A percentile compares a stretch with the other conserved stretches of the same genome.
Conservation (phyloP, 2,113 vertebrate species). For the Hemicordylus capensis region DNA sequence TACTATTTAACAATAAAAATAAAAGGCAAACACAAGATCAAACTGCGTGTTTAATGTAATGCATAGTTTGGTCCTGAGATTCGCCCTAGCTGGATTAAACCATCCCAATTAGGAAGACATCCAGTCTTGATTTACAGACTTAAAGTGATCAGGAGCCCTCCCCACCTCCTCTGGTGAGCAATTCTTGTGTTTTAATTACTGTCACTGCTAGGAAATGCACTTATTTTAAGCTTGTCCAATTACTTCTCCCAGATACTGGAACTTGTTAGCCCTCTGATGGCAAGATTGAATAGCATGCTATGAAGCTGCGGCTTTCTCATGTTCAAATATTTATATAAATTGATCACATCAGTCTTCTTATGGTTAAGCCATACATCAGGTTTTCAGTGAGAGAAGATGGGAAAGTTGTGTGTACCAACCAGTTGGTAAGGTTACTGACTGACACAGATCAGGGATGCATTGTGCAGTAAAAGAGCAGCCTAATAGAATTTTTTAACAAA, state of each 20-base stretch:
- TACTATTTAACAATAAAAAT: too few species aligned
- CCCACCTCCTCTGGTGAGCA: not conserved
- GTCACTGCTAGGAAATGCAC: constrained; percentile 20
- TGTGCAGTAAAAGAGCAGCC: too few species aligned
- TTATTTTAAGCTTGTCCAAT: constrained; percentile 31
- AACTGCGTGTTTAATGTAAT: too few species aligned
- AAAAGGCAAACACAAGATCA: too few species aligned
- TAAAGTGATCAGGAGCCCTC: not conserved
- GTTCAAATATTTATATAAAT: constrained; percentile 29
- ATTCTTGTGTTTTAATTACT: constrained; percentile 23
- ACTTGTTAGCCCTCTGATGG: constrained; percentile 15
- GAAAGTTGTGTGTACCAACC: not conserved
- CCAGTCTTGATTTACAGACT: constrained; percentile 13
- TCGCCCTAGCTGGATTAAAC: not conserved
- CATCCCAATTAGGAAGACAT: not conserved
- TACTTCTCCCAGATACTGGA: constrained; percentile 7
- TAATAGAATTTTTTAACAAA: too few species aligned
- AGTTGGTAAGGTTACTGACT: not conserved
- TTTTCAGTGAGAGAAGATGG: not conserved
- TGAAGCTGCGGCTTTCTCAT: constrained; percentile 5
- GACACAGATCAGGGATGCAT: too few species aligned
- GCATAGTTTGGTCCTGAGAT: not conserved
- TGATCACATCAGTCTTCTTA: constrained; percentile 3
- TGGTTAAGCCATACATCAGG: not conserved
- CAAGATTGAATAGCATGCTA: constrained; percentile 21